phyloP scores from a whole-genome alignment of 2,888 invertebrate genomes.

The Ischnus inquisitorius region DNA sequence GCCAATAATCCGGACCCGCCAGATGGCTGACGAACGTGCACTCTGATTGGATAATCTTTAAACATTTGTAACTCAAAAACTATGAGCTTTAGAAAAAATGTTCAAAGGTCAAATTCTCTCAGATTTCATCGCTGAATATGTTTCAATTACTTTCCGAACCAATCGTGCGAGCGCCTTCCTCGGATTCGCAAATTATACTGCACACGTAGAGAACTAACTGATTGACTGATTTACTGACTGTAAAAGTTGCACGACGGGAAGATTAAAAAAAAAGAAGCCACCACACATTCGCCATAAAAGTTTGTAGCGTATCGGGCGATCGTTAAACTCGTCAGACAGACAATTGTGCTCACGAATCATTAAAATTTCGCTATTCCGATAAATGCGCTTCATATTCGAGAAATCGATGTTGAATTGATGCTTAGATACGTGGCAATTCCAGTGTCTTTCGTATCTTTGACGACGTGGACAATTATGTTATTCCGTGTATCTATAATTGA shows the following conservation, averaged over 20 bases:
- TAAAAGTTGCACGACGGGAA: neutral
- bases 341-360: neutral
- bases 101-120: neutral
- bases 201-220: neutral
- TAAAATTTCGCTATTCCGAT: neutral
- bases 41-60: neutral
- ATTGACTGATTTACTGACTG: neutral
- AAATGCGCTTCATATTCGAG: neutral
- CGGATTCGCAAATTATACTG: neutral
- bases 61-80: neutral
- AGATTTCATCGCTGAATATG: neutral
- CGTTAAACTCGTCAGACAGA: neutral
- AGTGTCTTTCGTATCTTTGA: conserved; percentile 51
- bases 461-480: conserved; percentile 19
- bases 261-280: neutral
- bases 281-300: neutral
- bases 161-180: neutral
- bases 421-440: conserved; percentile 46
- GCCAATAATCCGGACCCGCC: neutral
- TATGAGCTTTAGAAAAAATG: neutral
- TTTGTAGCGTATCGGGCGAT: neutral
- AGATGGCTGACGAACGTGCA: neutral
- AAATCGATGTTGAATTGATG: conserved; percentile 64
- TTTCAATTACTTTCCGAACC: neutral
- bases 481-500: conserved; percentile 3